Base-by-base conservation (phyloP, 1,140 invertebrate genomes). In the Drosophila takahashii region DNA sequence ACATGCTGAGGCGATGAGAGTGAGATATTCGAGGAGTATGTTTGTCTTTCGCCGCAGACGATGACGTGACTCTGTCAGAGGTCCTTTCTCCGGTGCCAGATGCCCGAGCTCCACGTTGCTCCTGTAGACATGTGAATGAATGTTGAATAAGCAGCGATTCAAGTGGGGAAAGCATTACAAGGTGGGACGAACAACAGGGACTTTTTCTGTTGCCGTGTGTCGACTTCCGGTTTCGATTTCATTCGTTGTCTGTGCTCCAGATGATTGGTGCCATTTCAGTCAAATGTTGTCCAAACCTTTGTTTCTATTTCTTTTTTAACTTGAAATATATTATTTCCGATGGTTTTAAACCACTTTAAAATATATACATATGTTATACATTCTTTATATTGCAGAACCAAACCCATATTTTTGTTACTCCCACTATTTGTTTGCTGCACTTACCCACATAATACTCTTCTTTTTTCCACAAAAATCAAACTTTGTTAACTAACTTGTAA, bases 141-240 rank as follows among this genome's bases (percentile, higher is more conserved):
- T 81, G 77, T 81, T 79, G 77, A 79, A 79, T 79, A 72, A 81
- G 22, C 79, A 81, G 72, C 72, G 71, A 81, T 72, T 81, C 65
- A 72, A 79, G 77, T 76, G 79, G 70, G 79, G 64, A 76, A 62
- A 51, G 22, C 65, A 59, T n/a, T 10, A 18, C 16, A 22, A 10
- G 16, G 16, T 18, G 16, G 16, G 9, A 18, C 16, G 41, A n/a
- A 57, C 22, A 26, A 11, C n/a, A 13, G 34, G 32, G 11, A 50
- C 37, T 15, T 64, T 54, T 56, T 36, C 58, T 61, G 39, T 44
- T 50, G 41, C 52, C 59, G 62, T 74, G 57, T 62, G 65, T 62
- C 53, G 59, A 61, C 74, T 80, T 81, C 67, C 78, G 79, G 77
- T 81, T 81, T 81, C 71, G 60, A 79, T 80, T 81, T 80, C 77